Base-by-base conservation (phyloP, 2,888 invertebrate species). In the Drosophila helvetica region DNA sequence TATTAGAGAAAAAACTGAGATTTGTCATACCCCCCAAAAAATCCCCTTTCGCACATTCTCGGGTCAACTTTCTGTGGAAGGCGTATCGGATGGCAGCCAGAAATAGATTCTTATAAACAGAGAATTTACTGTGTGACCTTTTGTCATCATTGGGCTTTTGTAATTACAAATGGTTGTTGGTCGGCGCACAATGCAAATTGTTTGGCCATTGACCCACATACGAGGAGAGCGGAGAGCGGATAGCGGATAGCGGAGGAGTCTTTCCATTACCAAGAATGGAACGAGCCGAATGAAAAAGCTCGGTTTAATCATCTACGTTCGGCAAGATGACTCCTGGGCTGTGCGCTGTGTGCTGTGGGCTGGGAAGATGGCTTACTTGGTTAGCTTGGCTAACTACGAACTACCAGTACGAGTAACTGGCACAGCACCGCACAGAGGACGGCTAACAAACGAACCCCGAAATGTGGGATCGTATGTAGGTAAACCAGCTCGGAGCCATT, bases 401-500 rank as follows among this genome's bases (percentile, higher is more conserved):
- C 3, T 22, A 22, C 22, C 4, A 22, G 25, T 64, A 64, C 64
- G 68, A 65, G 74, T 77, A 82, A 83, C 78, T 77, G 62, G 84
- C 78, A 83, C 86, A 77, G 65, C 67, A 15, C 5, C 30, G 30
- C 30, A 30, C 67, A 66, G 67, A 42, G 67, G 65, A 30, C 10
- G 43, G 47, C 62, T 43, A 17, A 66, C 48, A 66, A 68, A 68
- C 46, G 53, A 50, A 61, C 63, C 53, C 53, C 38, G 17, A 47
- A 22, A 38, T 27, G 51, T 56, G 42, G 43, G 61, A 56, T 17
- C 64, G 56, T 64, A 65, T 78, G 86, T 80, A 64, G 87, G 81
- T 74, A 82, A 81, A 74, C 74, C 78, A 81, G 81, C 87, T 57
- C 63, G 63, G 55, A 80, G 75, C 79, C 71, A 80, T 80, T 86